These are phyloP conservation scores for Hermetia illucens DNA, from an alignment of 1,140 invertebrate genomes.

Conservation along the genomic window DNA sequence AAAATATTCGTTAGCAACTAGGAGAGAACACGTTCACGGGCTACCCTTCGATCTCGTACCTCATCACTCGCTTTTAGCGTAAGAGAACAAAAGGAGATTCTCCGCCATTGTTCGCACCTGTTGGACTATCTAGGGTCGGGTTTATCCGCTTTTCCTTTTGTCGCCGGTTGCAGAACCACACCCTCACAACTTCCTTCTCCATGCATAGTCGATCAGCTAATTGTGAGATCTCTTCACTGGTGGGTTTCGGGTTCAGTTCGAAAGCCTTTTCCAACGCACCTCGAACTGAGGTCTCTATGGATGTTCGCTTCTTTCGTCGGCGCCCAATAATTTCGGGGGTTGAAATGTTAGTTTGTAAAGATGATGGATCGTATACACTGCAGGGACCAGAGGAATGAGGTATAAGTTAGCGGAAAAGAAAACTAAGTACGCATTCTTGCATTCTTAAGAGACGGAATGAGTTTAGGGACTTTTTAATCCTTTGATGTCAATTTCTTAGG, in stretches of 20 bases:
- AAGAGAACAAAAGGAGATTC: conserved; percentile 23
- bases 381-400: too few species aligned
- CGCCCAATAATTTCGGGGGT: conserved; percentile 78
- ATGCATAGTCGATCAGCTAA: conserved; percentile 84
- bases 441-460: too few species aligned
- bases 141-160: conserved; percentile 85
- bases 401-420: too few species aligned
- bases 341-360: conserved; percentile 61
- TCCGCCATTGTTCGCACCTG: conserved; percentile 19
- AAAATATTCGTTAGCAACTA: too few species aligned
- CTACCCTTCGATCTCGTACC: background rate
- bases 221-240: conserved; percentile 87
- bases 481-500: too few species aligned
- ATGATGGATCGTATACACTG: conserved; percentile 39
- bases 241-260: conserved; percentile 89
- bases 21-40: too few species aligned
- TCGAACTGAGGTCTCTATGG: conserved; percentile 88
- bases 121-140: conserved; percentile 38
- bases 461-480: too few species aligned
- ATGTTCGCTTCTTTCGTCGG: conserved; percentile 91
- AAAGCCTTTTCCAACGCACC: conserved; percentile 91
- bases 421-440: too few species aligned
- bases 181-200: conserved; percentile 95
- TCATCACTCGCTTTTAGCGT: background rate
- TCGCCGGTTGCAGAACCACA: conserved; percentile 93